Conservation (phyloP, 1,140 invertebrate species). For the Nylanderia fulva region DNA sequence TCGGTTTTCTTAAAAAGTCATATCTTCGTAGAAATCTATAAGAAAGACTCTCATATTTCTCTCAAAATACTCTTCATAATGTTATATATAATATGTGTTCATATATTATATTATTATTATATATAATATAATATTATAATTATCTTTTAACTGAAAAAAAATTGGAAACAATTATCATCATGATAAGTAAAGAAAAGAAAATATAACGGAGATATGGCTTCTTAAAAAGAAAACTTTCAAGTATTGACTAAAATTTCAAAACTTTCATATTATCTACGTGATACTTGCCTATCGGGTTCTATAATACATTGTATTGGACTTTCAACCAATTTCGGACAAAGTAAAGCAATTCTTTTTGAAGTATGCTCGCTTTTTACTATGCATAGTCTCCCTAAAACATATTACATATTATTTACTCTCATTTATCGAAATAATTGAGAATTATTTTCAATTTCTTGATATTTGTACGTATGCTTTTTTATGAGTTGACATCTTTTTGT, state of each 20-base stretch:
- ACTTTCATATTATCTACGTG: not conserved
- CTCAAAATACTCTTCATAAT: not conserved
- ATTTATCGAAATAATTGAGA: not conserved
- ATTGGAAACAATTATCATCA: not conserved
- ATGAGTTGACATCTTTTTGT: not conserved
- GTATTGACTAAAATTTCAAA: not conserved
- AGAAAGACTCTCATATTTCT: not conserved
- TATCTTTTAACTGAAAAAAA: not conserved
- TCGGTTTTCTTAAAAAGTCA: not conserved
- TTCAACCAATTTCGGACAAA: slow-evolving; percentile 87
- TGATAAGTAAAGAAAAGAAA: not conserved
- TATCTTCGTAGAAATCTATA: not conserved
- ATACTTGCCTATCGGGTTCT: slow-evolving; percentile 88
- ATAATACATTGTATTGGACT: slow-evolving; percentile 89
- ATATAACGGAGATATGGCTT: not conserved
- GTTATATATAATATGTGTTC: not conserved
- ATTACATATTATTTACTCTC: not conserved
- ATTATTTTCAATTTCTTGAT: not conserved
- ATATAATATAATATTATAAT: not conserved
- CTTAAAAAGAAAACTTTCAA: not conserved
- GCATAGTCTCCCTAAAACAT: slow-evolving; percentile 89
- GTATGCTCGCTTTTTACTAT: slow-evolving; percentile 88
- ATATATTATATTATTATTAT: not conserved
- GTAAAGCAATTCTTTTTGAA: slow-evolving; percentile 87
- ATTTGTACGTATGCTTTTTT: not conserved